These are phyloP conservation scores for Polydrusus pterygomalis DNA, from an alignment of 2,888 invertebrate genomes.

Conservation along the genomic window DNA sequence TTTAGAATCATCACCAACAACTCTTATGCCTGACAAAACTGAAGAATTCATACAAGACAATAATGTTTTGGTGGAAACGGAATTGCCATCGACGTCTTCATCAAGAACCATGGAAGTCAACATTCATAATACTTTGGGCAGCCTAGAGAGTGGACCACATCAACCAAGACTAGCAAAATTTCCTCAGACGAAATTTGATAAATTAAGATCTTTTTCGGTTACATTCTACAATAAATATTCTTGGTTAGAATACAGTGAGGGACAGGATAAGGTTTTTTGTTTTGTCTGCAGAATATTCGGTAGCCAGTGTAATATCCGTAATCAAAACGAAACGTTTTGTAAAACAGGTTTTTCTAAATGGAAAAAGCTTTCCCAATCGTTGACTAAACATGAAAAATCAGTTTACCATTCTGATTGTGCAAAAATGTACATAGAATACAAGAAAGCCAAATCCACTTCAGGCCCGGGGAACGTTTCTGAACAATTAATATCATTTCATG, in stretches of 20 bases:
- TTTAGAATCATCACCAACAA: background rate
- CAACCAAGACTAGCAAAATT: constrained; percentile 18
- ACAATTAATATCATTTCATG: constrained; percentile 19
- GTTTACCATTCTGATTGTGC: constrained; percentile 10
- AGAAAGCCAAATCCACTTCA: constrained; percentile 24
- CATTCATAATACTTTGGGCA: constrained; percentile 22
- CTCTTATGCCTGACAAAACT: background rate
- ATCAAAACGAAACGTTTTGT: constrained; percentile 32
- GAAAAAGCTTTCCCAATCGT: constrained; percentile 12
- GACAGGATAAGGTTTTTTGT: constrained; percentile 27
- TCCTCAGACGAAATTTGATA: background rate
- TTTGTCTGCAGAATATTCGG: constrained; percentile 24
- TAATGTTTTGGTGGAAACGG: constrained; percentile 3
- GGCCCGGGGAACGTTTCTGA: constrained; percentile 20
- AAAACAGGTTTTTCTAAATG: constrained; percentile 28
- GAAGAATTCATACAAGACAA: background rate
- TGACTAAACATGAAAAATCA: constrained; percentile 31
- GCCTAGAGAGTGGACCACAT: constrained; percentile 23
- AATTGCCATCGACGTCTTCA: constrained; percentile 21
- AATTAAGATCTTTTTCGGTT: constrained; percentile 16
- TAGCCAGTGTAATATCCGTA: constrained; percentile 5
- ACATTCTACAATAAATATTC: constrained; percentile 29
- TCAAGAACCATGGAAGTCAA: constrained; percentile 17
- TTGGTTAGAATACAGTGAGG: constrained; percentile 36
- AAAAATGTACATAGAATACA: constrained; percentile 23